A percentile compares a stretch with the other conserved stretches of the same genome.
Conservation (phyloP, 2,888 invertebrate genomes). For the Coleophora deauratella region DNA sequence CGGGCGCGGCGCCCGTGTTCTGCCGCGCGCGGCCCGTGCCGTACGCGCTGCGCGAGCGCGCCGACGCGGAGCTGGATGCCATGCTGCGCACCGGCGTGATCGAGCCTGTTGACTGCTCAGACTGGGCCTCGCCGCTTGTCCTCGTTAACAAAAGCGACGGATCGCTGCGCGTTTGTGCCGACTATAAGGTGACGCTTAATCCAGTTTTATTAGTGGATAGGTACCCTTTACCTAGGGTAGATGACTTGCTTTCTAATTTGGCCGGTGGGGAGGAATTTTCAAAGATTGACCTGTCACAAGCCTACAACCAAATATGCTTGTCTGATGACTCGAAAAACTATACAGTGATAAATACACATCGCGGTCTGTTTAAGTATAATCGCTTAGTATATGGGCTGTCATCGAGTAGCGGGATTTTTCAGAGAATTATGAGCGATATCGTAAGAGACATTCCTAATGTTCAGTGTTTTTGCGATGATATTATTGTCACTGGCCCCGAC, state of each 20-base stretch:
- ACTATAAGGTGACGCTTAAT: constrained; percentile 9
- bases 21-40: constrained; percentile 2
- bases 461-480: not conserved
- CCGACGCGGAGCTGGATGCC: constrained; percentile 12
- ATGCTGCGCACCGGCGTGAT: no score
- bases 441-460: not conserved
- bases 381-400: no score
- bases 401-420: constrained; percentile 2
- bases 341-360: constrained; percentile 6
- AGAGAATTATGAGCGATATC: not conserved
- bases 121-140: constrained; percentile 17
- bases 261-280: constrained; percentile 2
- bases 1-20: constrained; percentile 2
- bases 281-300: constrained; percentile 9
- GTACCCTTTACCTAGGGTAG: constrained; percentile 7
- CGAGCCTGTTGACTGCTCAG: no score
- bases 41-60: no score
- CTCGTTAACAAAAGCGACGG: constrained; percentile 11
- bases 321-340: not conserved
- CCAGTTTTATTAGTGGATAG: constrained; percentile 7
- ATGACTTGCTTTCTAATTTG: constrained; percentile 6
- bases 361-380: constrained; percentile 7
- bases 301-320: constrained; percentile 5
- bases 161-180: constrained; percentile 2
- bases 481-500: not conserved